Base-by-base conservation (phyloP, 2,797 vertebrate species). In the Coilia nasus region DNA sequence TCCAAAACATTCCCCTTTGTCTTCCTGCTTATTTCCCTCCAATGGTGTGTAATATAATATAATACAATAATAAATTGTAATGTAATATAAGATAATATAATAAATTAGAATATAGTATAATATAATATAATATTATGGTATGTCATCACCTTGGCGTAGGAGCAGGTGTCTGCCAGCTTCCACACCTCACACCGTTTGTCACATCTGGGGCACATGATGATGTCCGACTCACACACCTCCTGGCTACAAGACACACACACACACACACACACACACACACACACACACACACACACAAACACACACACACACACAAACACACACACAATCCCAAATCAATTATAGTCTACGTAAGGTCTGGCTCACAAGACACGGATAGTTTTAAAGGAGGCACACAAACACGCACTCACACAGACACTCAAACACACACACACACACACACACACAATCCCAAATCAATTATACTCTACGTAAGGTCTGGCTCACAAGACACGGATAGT, bases 171-270 rank as follows among this genome's bases (percentile, higher is more conserved):
- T 0, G 97, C 97, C 23, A 99, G 96, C 0, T 90, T 85, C 96
- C 96, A 98, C 87, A 93, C 94, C 0, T 3, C 28, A 85, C 96
- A 97, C 1, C 85, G 91, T 23, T 94, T 94, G 88, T 99, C 97
- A 0, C 98, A 98, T 57, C 95, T 95, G 0, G 98, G 98, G 88
- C 98, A 99, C 97, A 99, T 97, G 83, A 94, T 86, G 87, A 94
- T 93, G 5, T 87, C 87, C 84, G 97, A 97, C 0, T 95, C 85
- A 12, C 98, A 99, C 88, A 99, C 97, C 92, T 99, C 98, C 87
- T 94, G 95, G 92, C 98, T 75, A 28, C 67, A 75, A 84, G 57
- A 83, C 83, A 67, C 56, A 71, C 21, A 87, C 44, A 17, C 21
- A 82, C 81, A 82, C 81, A 54, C 57, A 59, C 57, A 59, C 50